Percentiles rank a stretch among this genome's conserved stretches.
phyloP scores from a whole-genome alignment of 2,888 invertebrate species.

The Acleris holmiana region DNA sequence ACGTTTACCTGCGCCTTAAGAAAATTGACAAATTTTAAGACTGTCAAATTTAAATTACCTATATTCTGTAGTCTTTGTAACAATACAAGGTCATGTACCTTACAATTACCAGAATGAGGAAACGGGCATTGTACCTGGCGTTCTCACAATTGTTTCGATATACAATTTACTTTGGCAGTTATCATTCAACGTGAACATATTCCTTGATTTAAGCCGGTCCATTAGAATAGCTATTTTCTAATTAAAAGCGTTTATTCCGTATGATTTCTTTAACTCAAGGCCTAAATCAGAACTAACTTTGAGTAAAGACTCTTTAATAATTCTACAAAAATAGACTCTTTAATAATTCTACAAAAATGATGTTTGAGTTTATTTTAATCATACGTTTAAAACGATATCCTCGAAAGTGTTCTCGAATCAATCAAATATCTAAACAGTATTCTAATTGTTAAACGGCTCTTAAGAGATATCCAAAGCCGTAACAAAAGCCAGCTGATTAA shows the following conservation, averaged over 20 bases:
- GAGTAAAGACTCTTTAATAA: too few species aligned
- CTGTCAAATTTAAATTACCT: neutral
- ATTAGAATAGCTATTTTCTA: neutral
- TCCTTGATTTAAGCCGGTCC: neutral
- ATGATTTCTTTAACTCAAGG: too few species aligned
- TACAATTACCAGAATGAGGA: conserved; percentile 23
- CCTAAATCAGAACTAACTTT: too few species aligned
- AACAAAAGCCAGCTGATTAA: conserved; percentile 26
- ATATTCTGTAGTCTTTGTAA: neutral
- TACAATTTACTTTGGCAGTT: conserved; percentile 25
- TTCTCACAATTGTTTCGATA: conserved; percentile 28
- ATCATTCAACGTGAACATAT: conserved; percentile 12
- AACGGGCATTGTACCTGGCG: conserved; percentile 26
- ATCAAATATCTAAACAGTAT: neutral
- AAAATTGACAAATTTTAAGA: neutral
- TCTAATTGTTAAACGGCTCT: conserved; percentile 1
- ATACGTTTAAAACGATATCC: neutral
- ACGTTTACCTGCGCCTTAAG: neutral
- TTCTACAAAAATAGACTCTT: neutral
- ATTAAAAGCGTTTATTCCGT: too few species aligned
- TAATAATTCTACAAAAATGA: neutral
- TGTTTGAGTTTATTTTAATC: neutral
- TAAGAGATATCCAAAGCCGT: conserved; percentile 3
- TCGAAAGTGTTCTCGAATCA: neutral
- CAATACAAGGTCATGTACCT: conserved; percentile 29